Evolutionary conservation across 2,797 vertebrate genomes (phyloP), one percentile per base, ranked within the genome.

Genomic region (Dendrocincla tyrannina): DNA sequence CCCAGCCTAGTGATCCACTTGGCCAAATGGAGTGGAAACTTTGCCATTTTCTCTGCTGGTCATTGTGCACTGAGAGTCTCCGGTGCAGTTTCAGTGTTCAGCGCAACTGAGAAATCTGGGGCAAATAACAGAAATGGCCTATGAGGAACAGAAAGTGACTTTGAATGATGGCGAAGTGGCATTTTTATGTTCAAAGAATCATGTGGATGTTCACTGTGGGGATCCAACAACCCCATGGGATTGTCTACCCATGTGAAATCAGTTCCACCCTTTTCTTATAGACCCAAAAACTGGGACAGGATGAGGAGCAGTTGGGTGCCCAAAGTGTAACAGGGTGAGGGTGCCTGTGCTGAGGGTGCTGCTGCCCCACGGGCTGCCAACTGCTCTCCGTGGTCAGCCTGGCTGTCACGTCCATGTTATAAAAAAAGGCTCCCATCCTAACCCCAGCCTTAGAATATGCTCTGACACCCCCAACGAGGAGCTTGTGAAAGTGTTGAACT

Each of bases 171-270:
- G 13, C 58, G 0, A 1, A 59, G 55, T 25, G 32, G 19, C 0
- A 0, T 2, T 88, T 82, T 67, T 23, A 24, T 7, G 11, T 37
- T 74, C 58, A 46, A 50, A 64, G 28, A 78, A 60, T 56, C 0
- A 0, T 13, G 8, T 60, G 59, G 59, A 35, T 44, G 9, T 56
- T 79, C 35, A 13, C 20, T 75, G 23, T 17, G 68, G 50, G 58
- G n/a, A 78, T 23, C 32, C n/a, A 49, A 42, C 2, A 13, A 5
- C 24, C 11, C 24, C 1, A 2, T 1, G 32, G 75, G 15, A 5
- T 13, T 16, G 20, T 52, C n/a, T 27, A 17, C 8, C 28, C 0
- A 0, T 0, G 4, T 28, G 50, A 42, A 23, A 19, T 49, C 8
- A 17, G 25, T 27, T 53, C 58, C 49, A 27, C 2, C 17, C 20